Evolutionary conservation across 2,888 invertebrate species (phyloP).

Genomic region (Celastrina argiolus): DNA sequence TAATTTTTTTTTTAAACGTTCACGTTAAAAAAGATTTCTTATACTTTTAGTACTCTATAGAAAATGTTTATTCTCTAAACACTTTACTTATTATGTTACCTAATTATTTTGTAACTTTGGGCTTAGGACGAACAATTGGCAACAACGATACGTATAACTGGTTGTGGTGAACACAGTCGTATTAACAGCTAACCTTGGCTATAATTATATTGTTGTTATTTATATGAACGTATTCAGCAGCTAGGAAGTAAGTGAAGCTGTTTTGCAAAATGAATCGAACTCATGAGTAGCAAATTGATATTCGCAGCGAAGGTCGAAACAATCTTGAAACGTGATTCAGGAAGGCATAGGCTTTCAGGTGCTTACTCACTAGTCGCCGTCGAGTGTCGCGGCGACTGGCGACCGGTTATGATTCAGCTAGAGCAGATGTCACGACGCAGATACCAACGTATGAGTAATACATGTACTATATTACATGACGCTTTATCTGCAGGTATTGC

Average conservation of each 20-base stretch:
- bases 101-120: background rate
- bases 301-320: slow-evolving; percentile 49
- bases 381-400: background rate
- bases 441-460: slow-evolving; percentile 33
- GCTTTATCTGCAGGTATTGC: slow-evolving; percentile 10
- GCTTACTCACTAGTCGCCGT: slow-evolving; percentile 30
- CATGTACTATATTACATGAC: slow-evolving; percentile 24
- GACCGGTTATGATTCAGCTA: slow-evolving; percentile 35
- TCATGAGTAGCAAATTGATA: slow-evolving; percentile 51
- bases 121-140: too few species aligned
- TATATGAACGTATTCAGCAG: slow-evolving; percentile 62
- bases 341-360: slow-evolving; percentile 35
- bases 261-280: slow-evolving; percentile 50
- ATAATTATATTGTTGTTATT: slow-evolving; percentile 59
- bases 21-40: slow-evolving; percentile 29
- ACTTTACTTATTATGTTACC: background rate
- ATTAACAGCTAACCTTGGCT: slow-evolving; percentile 63
- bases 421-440: slow-evolving; percentile 35
- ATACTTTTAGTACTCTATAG: slow-evolving; percentile 52
- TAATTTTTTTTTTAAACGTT: background rate
- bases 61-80: background rate
- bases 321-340: slow-evolving; percentile 34
- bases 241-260: slow-evolving; percentile 65
- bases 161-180: slow-evolving; percentile 62
- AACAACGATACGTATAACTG: background rate